phyloP scores from a whole-genome alignment of 2,888 invertebrate species.

The Caenorhabditis sp. region DNA sequence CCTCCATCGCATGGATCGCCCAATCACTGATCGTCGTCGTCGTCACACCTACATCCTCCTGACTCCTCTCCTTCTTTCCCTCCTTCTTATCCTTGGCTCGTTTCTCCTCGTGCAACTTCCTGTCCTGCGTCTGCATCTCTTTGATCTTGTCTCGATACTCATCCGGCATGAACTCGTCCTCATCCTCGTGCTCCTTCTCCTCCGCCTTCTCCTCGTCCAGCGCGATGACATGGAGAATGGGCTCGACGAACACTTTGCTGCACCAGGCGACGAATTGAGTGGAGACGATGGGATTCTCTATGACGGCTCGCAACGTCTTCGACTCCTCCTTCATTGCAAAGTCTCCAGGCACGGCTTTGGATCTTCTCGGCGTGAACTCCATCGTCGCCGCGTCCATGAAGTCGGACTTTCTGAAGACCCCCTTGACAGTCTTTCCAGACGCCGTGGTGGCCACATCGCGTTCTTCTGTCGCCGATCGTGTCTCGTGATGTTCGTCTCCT shows the following conservation, averaged over 20 bases:
- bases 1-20: constrained; percentile 82
- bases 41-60: constrained; percentile 62
- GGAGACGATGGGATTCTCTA: constrained; percentile 69
- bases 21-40: constrained; percentile 79
- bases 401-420: constrained; percentile 25
- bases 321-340: constrained; percentile 53
- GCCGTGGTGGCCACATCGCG: constrained; percentile 22
- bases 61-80: constrained; percentile 43
- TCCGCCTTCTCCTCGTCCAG: constrained; percentile 38
- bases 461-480: constrained; percentile 4
- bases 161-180: constrained; percentile 64
- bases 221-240: constrained; percentile 73
- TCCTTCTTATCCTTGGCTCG: constrained; percentile 31
- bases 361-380: constrained; percentile 67
- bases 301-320: constrained; percentile 51
- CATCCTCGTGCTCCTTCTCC: constrained; percentile 41
- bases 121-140: constrained; percentile 35
- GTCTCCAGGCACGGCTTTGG: constrained; percentile 34
- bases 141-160: constrained; percentile 46
- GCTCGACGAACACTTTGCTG: constrained; percentile 79
- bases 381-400: constrained; percentile 39
- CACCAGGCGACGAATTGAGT: constrained; percentile 82
- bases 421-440: constrained; percentile 33
- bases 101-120: constrained; percentile 35
- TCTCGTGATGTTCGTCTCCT: background rate